Evolutionary conservation across 2,888 invertebrate genomes (phyloP), one percentile per base, ranked within the genome.

Genomic region (Rhamphomyia laevipes): DNA sequence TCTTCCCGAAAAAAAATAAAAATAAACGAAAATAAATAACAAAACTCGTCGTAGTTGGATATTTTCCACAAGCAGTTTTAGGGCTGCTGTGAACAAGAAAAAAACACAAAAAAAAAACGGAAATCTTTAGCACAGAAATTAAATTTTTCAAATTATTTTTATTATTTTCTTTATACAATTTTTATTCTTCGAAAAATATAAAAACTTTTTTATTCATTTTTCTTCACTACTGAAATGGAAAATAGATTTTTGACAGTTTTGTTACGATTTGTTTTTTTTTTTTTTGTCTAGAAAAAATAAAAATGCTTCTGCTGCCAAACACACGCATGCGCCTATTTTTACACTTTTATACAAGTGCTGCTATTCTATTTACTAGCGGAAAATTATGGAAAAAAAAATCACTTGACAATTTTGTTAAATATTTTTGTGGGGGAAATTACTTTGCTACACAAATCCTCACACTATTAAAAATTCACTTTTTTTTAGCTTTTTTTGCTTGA

Each of bases 271-370:
- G 11, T 13, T 13, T 18, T 40, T 40, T 35, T 41, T 48, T 41
- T 48, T 23, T 18, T 37, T 30, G 33, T 45, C 35, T 7, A 27
- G 23, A 7, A 27, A 27, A 7, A n/a, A n/a, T 41, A 45, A 27
- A 27, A 27, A 27, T 27, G 23, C 21, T 21, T 4, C 21, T 21
- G 21, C 23, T 27, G 23, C 23, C 23, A 27, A 27, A 27, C 49
- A 49, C 49, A 49, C 49, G 42, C 38, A 35, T 35, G 42, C 43
- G 30, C 40, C 33, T 27, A 9, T 49, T 23, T 31, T 13, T 35
- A 27, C 23, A 27, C 23, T 33, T 43, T 43, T 35, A 47, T 27
- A 43, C 48, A 37, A 23, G 43, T 48, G 48, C 48, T 43, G 47
- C 47, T 33, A 37, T 37, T 10, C 17, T 16, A 10, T 38, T 37